Conservation (phyloP, 2,888 invertebrate genomes). For the Tinea trinotella region DNA sequence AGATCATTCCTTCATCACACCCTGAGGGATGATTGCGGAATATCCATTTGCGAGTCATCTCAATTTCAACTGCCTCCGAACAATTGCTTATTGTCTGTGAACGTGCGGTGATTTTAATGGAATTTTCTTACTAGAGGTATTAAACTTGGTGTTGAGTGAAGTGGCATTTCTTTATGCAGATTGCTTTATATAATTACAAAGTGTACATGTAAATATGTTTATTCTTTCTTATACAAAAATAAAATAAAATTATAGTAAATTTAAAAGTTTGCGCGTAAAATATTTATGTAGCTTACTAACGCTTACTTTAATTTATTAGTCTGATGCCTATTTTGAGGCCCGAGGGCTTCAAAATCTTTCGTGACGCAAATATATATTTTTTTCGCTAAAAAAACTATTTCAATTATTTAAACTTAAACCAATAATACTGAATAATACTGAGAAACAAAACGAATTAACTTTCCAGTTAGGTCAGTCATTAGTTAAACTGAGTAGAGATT, state of each 20-base stretch:
- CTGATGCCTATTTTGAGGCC: too few species aligned
- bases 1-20: conserved; percentile 26
- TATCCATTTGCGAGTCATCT: conserved; percentile 48
- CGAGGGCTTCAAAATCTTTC: too few species aligned
- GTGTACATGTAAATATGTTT: too few species aligned
- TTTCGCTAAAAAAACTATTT: too few species aligned
- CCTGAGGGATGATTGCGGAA: conserved; percentile 42
- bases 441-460: background rate
- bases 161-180: conserved; percentile 12
- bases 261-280: too few species aligned
- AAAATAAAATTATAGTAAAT: too few species aligned
- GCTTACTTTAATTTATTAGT: too few species aligned
- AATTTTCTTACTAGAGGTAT: conserved; percentile 28
- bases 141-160: conserved; percentile 6
- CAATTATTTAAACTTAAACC: too few species aligned
- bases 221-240: too few species aligned
- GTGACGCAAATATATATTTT: too few species aligned
- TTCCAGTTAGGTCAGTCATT: conserved; percentile 1
- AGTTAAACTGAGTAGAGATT: background rate
- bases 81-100: conserved; percentile 56
- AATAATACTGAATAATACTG: too few species aligned
- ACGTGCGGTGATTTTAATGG: conserved; percentile 44
- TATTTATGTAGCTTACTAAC: too few species aligned
- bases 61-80: conserved; percentile 58
- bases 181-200: conserved; percentile 3